Percentiles rank a stretch among this genome's conserved stretches.
phyloP scores from a whole-genome alignment of 1,140 invertebrate species.

The Drosophila paulistorum region DNA sequence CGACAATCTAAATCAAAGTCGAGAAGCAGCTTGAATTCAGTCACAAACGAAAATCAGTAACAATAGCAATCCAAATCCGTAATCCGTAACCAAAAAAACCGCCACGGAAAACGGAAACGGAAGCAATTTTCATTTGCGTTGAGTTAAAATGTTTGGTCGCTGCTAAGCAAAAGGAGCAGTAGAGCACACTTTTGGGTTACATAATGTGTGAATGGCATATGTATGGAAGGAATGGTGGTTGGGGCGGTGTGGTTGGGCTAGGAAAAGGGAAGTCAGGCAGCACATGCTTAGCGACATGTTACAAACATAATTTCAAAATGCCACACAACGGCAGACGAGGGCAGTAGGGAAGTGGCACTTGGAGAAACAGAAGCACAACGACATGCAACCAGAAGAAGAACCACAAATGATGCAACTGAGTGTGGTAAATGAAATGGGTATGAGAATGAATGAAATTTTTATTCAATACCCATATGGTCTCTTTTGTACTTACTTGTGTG shows the following conservation, averaged over 20 bases:
- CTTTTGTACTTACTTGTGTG: neutral
- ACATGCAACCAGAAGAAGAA: slow-evolving; percentile 40
- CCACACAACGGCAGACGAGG: slow-evolving; percentile 57
- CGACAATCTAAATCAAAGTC: slow-evolving; percentile 44
- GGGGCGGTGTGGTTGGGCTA: neutral
- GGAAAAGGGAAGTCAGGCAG: slow-evolving; percentile 11
- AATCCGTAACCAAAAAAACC: slow-evolving; percentile 36
- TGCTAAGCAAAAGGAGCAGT: slow-evolving; percentile 38
- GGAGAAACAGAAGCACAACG: slow-evolving; percentile 16
- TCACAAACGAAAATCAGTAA: slow-evolving; percentile 63
- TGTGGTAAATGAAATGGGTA: slow-evolving; percentile 33
- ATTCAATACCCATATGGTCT: slow-evolving; percentile 30
- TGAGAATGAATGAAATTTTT: slow-evolving; percentile 29
- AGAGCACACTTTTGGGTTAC: slow-evolving; percentile 22
- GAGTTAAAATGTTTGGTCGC: slow-evolving; percentile 65
- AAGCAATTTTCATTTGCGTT: slow-evolving; percentile 81
- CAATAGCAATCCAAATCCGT: slow-evolving; percentile 59
- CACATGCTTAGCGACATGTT: slow-evolving; percentile 71
- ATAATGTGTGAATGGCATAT: slow-evolving; percentile 9
- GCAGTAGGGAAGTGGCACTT: slow-evolving; percentile 24
- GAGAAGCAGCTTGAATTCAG: slow-evolving; percentile 24
- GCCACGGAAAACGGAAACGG: slow-evolving; percentile 67
- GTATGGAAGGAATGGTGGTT: neutral
- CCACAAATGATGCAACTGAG: slow-evolving; percentile 69
- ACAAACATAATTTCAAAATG: slow-evolving; percentile 71